Base-by-base conservation (phyloP, 2,113 vertebrate genomes). In the Eretmochelys imbricata region DNA sequence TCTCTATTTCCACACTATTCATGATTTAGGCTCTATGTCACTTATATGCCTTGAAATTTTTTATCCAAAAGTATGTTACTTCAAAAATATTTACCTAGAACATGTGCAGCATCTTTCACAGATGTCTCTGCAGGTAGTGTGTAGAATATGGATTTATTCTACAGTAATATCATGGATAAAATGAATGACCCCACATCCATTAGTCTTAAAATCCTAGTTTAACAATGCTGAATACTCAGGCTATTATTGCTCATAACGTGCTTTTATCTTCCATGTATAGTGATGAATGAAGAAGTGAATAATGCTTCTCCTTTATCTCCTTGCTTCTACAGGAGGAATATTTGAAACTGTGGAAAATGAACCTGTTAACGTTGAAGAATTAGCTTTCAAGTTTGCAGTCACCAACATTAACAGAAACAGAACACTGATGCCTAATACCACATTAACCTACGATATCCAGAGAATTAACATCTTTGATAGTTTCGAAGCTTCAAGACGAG, bases 301-400 rank as follows among this genome's bases (percentile, higher is more conserved):
- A 97, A 97, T 76, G 80, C 65, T 96, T 93, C 57, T 90, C 82
- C 59, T 97, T 84, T 95, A 17, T 98, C 93, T 98, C 89, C 96
- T 93, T 97, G 27, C 96, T 89, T 98, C 95, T 97, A 82, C 98
- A 99, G 99, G 99, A 95, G 99, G 99, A 87, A 99, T 99, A 98
- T 99, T 99, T 87, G 99, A 99, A 98, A 99, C 99, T 10, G 98
- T 99, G 96, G 99, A 99, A 98, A 99, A 99, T 84, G 99, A 99
- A 95, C 99, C 99, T 27, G 98, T 99, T 96, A 99, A 99, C 87
- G 98, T 99, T 91, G 99, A 99, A 98, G 99, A 99, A 98, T 96
- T 99, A 97, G 99, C 99, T 93, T 99, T 99, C 98, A 99, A 99
- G 98, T 99, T 99, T 96, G 99, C 99, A 78, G 99, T 99, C 91